Conservation (phyloP, 2,888 invertebrate species). For the Lasioglossum zephyrum region DNA sequence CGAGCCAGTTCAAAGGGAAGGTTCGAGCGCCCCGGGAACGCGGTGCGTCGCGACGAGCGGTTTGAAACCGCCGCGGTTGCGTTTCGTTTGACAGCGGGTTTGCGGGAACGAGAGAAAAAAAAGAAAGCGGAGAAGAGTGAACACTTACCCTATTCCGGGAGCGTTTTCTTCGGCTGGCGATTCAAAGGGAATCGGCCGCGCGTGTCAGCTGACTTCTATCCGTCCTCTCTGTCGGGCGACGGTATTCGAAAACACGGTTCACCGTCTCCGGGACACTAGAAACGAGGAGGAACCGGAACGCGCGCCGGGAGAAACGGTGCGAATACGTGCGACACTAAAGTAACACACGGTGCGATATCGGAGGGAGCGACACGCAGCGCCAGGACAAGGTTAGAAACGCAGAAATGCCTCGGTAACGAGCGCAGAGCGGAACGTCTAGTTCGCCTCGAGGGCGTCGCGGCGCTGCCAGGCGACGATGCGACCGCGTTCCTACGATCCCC, state of each 20-base stretch:
- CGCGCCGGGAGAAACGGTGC: constrained; percentile 31
- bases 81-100: background rate
- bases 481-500: constrained; percentile 67
- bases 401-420: constrained; percentile 58
- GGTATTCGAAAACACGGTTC: background rate
- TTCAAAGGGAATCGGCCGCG: background rate
- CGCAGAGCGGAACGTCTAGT: constrained; percentile 64
- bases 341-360: constrained; percentile 46
- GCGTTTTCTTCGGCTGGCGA: constrained; percentile 9
- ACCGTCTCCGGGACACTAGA: constrained; percentile 39
- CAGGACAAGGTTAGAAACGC: constrained; percentile 70
- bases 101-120: background rate
- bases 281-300: constrained; percentile 33
- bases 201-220: constrained; percentile 19
- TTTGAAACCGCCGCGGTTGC: background rate
- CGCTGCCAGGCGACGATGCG: constrained; percentile 76
- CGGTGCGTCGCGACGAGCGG: constrained; percentile 10
- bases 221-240: constrained; percentile 17
- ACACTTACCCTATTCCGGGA: constrained; percentile 31
- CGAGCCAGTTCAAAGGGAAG: constrained; percentile 39
- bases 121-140: background rate
- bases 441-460: constrained; percentile 75
- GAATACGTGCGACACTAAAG: constrained; percentile 56
- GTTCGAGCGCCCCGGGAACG: constrained; percentile 30
- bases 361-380: constrained; percentile 58